A percentile compares a stretch with the other conserved stretches of the same genome.
These are phyloP conservation scores for Daphoenositta chrysoptera DNA, from an alignment of 2,113 vertebrate genomes.

Conservation along the genomic window DNA sequence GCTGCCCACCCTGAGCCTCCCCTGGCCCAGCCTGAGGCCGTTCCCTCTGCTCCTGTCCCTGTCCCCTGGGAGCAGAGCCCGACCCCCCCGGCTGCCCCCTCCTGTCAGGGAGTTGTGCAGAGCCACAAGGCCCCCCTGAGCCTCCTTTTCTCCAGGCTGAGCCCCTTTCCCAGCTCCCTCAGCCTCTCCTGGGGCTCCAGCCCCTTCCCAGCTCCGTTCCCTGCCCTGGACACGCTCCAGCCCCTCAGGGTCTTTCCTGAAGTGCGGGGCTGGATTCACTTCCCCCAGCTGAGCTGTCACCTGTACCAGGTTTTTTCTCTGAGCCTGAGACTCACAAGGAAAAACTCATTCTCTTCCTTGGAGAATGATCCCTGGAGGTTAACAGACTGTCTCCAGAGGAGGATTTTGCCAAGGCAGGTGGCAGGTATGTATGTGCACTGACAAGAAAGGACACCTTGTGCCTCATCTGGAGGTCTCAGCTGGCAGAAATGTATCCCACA, in stretches of 20 bases:
- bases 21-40: not conserved
- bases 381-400: not conserved
- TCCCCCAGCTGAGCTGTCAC: not conserved
- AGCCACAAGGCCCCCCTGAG: not conserved
- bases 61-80: not conserved
- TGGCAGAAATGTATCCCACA: not conserved
- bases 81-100: too few species aligned
- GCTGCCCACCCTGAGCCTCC: not conserved
- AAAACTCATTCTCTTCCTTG: not conserved
- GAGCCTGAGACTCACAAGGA: not conserved
- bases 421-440: not conserved
- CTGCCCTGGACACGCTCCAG: fast-evolving
- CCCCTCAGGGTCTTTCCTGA: not conserved
- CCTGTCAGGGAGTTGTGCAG: not conserved
- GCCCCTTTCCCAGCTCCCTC: not conserved
- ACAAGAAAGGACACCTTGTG: not conserved
- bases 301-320: not conserved
- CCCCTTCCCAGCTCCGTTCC: fast-evolving
- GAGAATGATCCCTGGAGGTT: not conserved
- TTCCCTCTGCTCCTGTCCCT: not conserved
- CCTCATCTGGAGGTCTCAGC: not conserved
- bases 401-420: not conserved
- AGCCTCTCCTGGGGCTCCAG: not conserved
- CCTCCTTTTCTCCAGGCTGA: not conserved
- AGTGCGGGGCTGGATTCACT: not conserved